These are phyloP conservation scores for Ypsolopha scabrella DNA, from an alignment of 2,888 invertebrate genomes.

Conservation along the genomic window DNA sequence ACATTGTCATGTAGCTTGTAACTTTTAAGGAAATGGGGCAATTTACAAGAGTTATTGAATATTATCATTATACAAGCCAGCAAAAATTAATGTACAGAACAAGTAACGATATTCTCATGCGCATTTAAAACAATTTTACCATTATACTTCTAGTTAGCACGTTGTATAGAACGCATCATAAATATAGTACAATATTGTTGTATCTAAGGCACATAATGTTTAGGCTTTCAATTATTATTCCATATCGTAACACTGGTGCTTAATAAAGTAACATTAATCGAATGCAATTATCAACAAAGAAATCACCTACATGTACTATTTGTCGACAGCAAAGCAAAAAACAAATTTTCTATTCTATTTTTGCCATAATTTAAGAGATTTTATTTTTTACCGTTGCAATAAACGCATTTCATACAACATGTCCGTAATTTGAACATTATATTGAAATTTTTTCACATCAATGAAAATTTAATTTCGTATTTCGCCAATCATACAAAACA, in stretches of 20 bases:
- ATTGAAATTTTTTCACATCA: too few relatives aligned
- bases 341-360: background rate
- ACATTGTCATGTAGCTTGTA: too few relatives aligned
- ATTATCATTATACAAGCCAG: conserved; percentile 3
- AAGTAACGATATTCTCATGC: conserved; percentile 37
- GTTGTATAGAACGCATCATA: conserved; percentile 70
- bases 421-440: too few relatives aligned
- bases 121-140: conserved; percentile 56
- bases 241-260: conserved; percentile 66
- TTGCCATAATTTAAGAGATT: too few relatives aligned
- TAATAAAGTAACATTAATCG: conserved; percentile 34
- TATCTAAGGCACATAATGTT: conserved; percentile 73
- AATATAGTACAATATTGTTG: conserved; percentile 72
- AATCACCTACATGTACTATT: background rate
- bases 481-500: conserved; percentile 64
- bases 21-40: background rate
- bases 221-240: conserved; percentile 69
- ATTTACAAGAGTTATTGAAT: background rate
- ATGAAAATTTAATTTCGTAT: background rate
- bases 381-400: too few relatives aligned
- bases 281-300: background rate
- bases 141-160: conserved; percentile 67
- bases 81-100: conserved; percentile 13
- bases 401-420: too few relatives aligned
- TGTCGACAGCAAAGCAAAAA: background rate